Evolutionary conservation across 2,888 invertebrate genomes (phyloP), one percentile per base, ranked within the genome.

Genomic region (Sinodicranocentrus sp.): DNA sequence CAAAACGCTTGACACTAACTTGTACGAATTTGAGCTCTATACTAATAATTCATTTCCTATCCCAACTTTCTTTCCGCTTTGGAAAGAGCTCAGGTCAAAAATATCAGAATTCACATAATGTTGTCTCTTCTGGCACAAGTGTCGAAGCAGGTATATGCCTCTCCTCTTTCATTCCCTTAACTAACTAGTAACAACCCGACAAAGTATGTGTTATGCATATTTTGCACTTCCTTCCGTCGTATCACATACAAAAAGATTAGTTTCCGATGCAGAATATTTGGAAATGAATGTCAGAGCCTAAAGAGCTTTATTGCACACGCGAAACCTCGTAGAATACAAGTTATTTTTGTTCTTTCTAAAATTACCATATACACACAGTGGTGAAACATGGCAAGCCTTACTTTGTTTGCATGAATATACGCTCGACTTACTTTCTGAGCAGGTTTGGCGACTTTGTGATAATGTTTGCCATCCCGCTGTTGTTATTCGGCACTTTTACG

Each of bases 1-100:
- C 52, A 52, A 70, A 70, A 52, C 44, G 17, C 54, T 17, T 70
- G 70, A 70, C 70, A 70, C 52, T 52, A 52, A 19, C 54, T 28
- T 70, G 70, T 70, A 28, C 17, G 19, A 52, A 28, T 52, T 54
- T 59, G 59, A 48, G 28, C 52, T 52, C 1, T 52, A 26, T 52
- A 17, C 26, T 44, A 67, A 23, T 25, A 44, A 44, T 26, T 26
- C 48, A 48, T 68, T 68, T 48, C 48, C 68, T 48, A 25, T 48
- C 23, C 26, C 48, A 25, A 68, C 33, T 28, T 26, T 68, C n/a
- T 48, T 17, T 48, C 52, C 1, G n/a, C 17, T 3, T 52, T 3
- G 52, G 19, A 52, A n/a, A 52, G 52, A 33, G 19, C 65, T 28
- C 19, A 65, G 39, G 26, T 44, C 68, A 68, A 26, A 67, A 67